Conservation (phyloP, 23 tunicate genomes). For the Styela clava region DNA sequence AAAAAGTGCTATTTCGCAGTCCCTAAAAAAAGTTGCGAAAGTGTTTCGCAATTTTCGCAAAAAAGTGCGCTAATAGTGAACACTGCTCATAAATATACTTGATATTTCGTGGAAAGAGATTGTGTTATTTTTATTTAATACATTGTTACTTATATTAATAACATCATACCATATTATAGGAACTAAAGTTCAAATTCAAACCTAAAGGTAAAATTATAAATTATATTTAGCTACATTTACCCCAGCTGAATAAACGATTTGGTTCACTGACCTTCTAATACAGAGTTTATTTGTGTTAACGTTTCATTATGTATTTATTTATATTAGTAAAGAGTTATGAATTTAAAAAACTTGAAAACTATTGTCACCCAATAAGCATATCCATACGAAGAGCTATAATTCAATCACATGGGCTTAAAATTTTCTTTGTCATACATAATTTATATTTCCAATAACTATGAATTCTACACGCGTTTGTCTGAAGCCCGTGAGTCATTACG, state of each 20-base stretch:
- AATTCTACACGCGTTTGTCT: too few species aligned
- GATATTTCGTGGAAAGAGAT: not conserved
- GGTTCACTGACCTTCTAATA: not conserved
- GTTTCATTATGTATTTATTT: not conserved
- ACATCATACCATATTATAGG: too few species aligned
- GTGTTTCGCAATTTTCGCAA: too few species aligned
- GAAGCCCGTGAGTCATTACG: too few species aligned
- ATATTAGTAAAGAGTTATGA: not conserved
- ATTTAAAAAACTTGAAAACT: not conserved
- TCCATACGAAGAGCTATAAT: not conserved
- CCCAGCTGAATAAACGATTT: too few species aligned
- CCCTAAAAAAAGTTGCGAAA: too few species aligned
- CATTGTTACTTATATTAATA: too few species aligned
- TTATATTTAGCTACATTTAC: not conserved
- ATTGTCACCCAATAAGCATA: not conserved
- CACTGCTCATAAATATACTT: too few species aligned
- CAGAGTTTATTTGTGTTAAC: not conserved
- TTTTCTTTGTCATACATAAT: not conserved
- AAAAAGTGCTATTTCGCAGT: too few species aligned
- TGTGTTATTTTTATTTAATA: too few species aligned
- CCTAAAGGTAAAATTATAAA: not conserved
- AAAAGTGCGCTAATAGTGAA: too few species aligned
- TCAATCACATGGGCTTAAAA: not conserved
- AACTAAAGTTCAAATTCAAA: too few species aligned
- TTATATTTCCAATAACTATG: not conserved